Base-by-base conservation (phyloP, 2,888 invertebrate genomes). In the Himalopsyche anomala region DNA sequence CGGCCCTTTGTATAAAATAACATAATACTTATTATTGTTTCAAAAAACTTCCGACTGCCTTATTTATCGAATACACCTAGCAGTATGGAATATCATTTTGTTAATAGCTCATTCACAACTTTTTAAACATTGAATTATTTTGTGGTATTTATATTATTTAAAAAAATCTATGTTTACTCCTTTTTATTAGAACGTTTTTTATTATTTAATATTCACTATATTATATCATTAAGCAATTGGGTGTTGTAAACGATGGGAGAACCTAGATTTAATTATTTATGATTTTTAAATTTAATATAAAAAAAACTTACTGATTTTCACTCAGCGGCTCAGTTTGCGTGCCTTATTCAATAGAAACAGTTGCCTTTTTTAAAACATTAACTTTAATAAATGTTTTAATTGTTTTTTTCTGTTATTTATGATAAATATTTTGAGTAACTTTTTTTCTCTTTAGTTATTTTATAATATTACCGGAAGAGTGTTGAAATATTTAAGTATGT, bases 131-230 rank as follows among this genome's bases (percentile, higher is more conserved):
- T 79, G 80, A 80, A 82, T 81, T 84, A 80, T 82, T 87, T 82
- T 87, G 87, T 87, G 85, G 82, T 84, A 87, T 87, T 87, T 87
- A 87, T 87, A 87, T 87, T 83, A 87, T 85, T 85, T 87, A 84
- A 84, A 86, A 28, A 82, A 40, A 74, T 81, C 40, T 82, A 36
- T 74, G 80, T 83, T 86, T 84, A 82, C 36, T 80, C 80, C 36
- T 84, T 82, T 80, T 84, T 82, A 80, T 80, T 62, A 62, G 62
- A 62, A 62, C 62, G 62, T 62, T 62, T 62, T 62, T 86, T 42
- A 79, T 84, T 69, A 62, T 84, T 84, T 74, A 84, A 84, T 86
- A 84, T 84, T 84, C 74, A 84, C 81, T 54, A 62, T 62, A 28
- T 84, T 42, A 80, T 84, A 62, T 84, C 51, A 84, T 79, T 86